Evolutionary conservation across 1,140 invertebrate genomes (phyloP), one percentile per base, ranked within the genome.

Genomic region (Megalopta genalis): DNA sequence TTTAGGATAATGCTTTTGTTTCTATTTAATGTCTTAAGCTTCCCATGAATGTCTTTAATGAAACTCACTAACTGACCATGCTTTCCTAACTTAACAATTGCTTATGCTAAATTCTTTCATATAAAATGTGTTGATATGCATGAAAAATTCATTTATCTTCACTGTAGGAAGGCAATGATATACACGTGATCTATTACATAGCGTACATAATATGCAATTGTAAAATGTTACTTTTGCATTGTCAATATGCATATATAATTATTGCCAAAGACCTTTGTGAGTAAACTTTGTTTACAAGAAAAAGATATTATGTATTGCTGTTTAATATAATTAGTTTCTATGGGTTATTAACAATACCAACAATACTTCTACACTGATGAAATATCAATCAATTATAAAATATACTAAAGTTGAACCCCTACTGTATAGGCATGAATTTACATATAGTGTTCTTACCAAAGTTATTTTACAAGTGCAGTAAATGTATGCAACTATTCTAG

Each of bases 121-220:
- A 82, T 82, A 80, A 86, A 80, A 82, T 72, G 68, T 76, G 67
- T 72, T 79, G 68, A 77, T 86, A 78, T 86, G 84, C 84, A 86
- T 83, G 84, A 66, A 49, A 74, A 21, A 80, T 42, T 80, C 80
- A 86, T 60, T 83, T 80, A 86, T 63, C 60, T 77, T 70, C 18
- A 23, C 27, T 32, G 49, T 73, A 65, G 25, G 60, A 72, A 68
- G 42, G 27, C 71, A 65, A 59, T 67, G 82, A 84, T 78, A 82
- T 49, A 74, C 54, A 49, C 14, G 10, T 27, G 16, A 37, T 37
- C n/a, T 2, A 70, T 25, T 37, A 49, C 49, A 32, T 73, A 54
- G 64, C 49, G 39, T 67, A 37, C 12, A 66, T 65, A 54, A 60
- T 60, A 49, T 65, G 32, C 21, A 60, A 25, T 79, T 74, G 16